Conservation (phyloP, 53 echinoderm and acorn worm genomes). For the Astropecten irregularis region DNA sequence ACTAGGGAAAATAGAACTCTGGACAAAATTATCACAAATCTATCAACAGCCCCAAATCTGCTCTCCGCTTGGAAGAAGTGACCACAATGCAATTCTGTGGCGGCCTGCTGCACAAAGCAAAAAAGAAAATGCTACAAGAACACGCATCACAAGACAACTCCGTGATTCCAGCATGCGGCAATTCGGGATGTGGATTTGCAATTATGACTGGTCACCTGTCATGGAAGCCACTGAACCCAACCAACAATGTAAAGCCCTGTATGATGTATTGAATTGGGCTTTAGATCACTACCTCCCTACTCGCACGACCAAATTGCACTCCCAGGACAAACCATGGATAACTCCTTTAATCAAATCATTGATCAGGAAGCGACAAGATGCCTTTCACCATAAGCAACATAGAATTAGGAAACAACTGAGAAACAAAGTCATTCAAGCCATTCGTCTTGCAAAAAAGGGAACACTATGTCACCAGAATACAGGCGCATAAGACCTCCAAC, state of each 20-base stretch:
- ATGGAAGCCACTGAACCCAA: neutral
- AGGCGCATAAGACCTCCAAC: neutral
- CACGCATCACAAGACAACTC: conserved; percentile 4
- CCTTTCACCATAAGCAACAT: neutral
- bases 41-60: no score
- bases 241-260: conserved; percentile 13
- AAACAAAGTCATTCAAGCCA: conserved; percentile 9
- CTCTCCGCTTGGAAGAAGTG: conserved; percentile 16
- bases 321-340: conserved; percentile 27
- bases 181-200: conserved; percentile 2
- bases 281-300: conserved; percentile 25
- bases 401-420: neutral
- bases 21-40: conserved; percentile 19
- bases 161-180: neutral
- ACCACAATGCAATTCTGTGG: conserved; percentile 13
- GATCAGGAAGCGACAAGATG: neutral
- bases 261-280: neutral
- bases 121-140: neutral
- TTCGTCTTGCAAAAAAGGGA: conserved; percentile 6
- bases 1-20: neutral
- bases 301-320: conserved; percentile 16
- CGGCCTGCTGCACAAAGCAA: neutral
- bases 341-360: conserved; percentile 11
- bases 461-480: conserved; percentile 1
- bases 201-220: neutral